Evolutionary conservation across 2,113 vertebrate genomes (phyloP).

Genomic region (Triplophysa rosa): DNA sequence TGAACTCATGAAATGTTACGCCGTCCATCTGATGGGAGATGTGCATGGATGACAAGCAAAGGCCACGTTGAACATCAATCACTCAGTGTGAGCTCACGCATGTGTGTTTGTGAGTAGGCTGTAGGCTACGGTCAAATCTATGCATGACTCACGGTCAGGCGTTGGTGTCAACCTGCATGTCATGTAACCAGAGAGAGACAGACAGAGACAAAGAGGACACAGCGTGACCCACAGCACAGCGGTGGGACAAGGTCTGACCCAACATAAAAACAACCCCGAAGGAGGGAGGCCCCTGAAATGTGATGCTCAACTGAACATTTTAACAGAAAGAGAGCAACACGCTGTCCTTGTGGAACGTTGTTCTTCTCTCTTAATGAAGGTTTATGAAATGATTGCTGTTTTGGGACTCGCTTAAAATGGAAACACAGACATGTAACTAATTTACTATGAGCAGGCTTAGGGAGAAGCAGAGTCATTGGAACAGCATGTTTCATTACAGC

Average conservation of each 20-base stretch:
- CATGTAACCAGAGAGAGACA: slow-evolving; percentile 82
- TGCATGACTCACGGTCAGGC: slow-evolving; percentile 53
- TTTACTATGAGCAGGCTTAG: background rate
- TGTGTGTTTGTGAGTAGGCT: slow-evolving; percentile 60
- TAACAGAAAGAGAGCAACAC: background rate
- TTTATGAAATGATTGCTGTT: background rate
- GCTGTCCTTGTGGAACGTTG: background rate
- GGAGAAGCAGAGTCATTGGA: background rate
- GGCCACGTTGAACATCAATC: slow-evolving; percentile 83
- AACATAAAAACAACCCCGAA: slow-evolving; percentile 50
- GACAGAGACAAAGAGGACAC: slow-evolving; percentile 71
- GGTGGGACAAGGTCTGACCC: slow-evolving; percentile 48
- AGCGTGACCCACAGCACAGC: slow-evolving; percentile 58
- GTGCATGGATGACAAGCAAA: slow-evolving; percentile 71
- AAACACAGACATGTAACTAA: background rate
- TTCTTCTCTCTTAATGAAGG: background rate
- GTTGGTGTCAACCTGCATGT: slow-evolving; percentile 77
- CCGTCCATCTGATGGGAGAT: slow-evolving; percentile 69
- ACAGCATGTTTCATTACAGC: background rate
- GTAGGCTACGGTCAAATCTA: slow-evolving; percentile 24
- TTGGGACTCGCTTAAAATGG: background rate
- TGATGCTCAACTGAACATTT: slow-evolving; percentile 54
- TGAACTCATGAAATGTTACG: slow-evolving; percentile 83
- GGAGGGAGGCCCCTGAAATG: slow-evolving; percentile 63
- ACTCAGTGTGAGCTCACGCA: slow-evolving; percentile 68